Percentiles rank a stretch among this genome's conserved stretches.
phyloP scores from a whole-genome alignment of 2,888 invertebrate genomes.

The Argyresthia goedartella region DNA sequence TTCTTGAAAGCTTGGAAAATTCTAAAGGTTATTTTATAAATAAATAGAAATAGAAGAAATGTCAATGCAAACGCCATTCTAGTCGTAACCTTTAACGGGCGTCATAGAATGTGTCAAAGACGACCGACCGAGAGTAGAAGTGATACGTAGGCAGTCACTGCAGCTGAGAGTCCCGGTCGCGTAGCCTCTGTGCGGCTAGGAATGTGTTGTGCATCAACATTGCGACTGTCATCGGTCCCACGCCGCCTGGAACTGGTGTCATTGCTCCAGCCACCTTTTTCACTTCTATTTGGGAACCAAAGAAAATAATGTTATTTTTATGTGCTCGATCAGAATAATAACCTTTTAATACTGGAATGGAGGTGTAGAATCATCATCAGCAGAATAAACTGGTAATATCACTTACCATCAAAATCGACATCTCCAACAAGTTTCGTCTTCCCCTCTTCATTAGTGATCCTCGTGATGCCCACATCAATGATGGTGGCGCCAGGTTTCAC shows the following conservation, averaged over 20 bases:
- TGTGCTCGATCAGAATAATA: too few species aligned
- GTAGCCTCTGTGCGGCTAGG: slow-evolving; percentile 73
- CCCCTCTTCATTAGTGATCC: slow-evolving; percentile 75
- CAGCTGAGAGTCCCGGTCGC: slow-evolving; percentile 18
- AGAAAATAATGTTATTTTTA: neutral
- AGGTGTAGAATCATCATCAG: neutral
- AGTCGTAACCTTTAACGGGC: neutral
- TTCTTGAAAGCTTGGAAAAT: too few species aligned
- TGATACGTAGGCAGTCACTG: slow-evolving; percentile 16
- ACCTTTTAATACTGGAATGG: too few species aligned
- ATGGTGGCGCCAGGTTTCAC: slow-evolving; percentile 90
- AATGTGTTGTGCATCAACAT: slow-evolving; percentile 94
- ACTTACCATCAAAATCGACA: slow-evolving; percentile 85
- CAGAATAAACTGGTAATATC: neutral
- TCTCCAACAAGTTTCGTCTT: slow-evolving; percentile 87
- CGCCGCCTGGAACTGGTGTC: slow-evolving; percentile 93
- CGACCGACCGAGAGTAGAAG: neutral
- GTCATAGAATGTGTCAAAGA: slow-evolving; percentile 10
- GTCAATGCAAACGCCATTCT: neutral
- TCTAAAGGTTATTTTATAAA: neutral
- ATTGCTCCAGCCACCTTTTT: slow-evolving; percentile 85
- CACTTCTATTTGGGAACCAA: slow-evolving; percentile 68
- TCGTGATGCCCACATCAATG: slow-evolving; percentile 90
- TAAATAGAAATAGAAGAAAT: neutral
- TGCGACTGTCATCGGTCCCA: slow-evolving; percentile 94